Conservation (phyloP, 2,113 vertebrate species). For the Aythya baeri region DNA sequence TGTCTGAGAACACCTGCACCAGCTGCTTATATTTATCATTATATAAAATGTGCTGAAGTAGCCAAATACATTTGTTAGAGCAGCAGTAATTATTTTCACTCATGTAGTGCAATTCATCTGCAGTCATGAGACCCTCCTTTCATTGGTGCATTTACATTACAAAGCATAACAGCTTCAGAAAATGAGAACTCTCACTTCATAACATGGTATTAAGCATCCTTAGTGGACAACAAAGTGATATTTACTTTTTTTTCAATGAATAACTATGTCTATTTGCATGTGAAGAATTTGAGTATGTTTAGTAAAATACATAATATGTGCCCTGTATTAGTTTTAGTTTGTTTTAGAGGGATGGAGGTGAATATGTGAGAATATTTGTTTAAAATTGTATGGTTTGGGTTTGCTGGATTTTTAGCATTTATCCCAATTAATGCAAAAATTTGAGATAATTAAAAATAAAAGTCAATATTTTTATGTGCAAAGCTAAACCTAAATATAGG, state of each 20-base stretch:
- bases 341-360: not conserved
- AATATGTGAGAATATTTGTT: not conserved
- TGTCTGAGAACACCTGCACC: slow-evolving; percentile 49
- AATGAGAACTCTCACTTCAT: not conserved
- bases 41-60: slow-evolving; percentile 28
- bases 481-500: not conserved
- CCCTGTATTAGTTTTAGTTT: not conserved
- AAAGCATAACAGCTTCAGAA: slow-evolving; percentile 30
- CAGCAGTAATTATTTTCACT: slow-evolving; percentile 60
- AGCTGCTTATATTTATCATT: slow-evolving; percentile 47
- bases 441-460: not conserved
- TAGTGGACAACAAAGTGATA: slow-evolving; percentile 11
- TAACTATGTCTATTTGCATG: not conserved
- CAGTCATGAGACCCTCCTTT: slow-evolving; percentile 34
- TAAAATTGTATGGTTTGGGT: not conserved
- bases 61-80: slow-evolving; percentile 41
- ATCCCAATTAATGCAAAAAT: not conserved
- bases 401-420: not conserved
- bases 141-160: slow-evolving; percentile 55
- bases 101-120: slow-evolving; percentile 56
- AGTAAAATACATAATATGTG: not conserved
- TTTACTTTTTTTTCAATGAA: not conserved
- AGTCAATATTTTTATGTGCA: not conserved
- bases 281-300: not conserved
- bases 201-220: not conserved